These are phyloP conservation scores for Ditylenchus dipsaci DNA, from an alignment of 1,140 invertebrate genomes.

Conservation along the genomic window DNA sequence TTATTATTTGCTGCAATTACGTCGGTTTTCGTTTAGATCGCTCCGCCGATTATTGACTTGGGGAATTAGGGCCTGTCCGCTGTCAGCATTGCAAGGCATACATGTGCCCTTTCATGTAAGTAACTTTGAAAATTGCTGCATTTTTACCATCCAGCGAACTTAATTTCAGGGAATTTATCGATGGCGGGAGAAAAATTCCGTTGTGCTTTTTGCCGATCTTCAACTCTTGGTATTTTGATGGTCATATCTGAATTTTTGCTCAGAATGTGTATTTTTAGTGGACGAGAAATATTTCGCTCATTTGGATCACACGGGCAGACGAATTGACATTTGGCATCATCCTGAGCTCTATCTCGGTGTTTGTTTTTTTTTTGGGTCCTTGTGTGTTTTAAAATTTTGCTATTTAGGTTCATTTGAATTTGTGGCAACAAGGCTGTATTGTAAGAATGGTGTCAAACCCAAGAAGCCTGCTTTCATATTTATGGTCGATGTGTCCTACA, in stretches of 20 bases:
- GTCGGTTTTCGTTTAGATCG: constrained; percentile 66
- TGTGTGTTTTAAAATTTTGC: not conserved
- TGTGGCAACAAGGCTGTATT: constrained; percentile 93
- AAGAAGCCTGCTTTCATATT: constrained; percentile 92
- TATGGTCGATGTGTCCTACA: constrained; percentile 94
- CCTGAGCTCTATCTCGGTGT: constrained; percentile 77
- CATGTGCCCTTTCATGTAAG: constrained; percentile 89
- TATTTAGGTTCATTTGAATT: constrained; percentile 83
- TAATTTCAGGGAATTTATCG: constrained; percentile 73
- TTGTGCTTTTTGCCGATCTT: constrained; percentile 89
- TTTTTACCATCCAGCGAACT: no score
- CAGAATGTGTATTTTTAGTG: constrained; percentile 23
- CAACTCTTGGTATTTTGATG: constrained; percentile 69
- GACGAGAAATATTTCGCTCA: constrained; percentile 88
- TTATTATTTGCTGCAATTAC: not conserved
- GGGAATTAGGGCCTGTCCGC: constrained; percentile 87
- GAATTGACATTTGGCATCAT: constrained; percentile 85
- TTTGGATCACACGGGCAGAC: constrained; percentile 85
- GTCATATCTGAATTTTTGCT: constrained; percentile 65
- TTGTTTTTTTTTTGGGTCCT: not conserved
- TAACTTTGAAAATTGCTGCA: no score
- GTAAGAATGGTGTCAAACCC: constrained; percentile 82
- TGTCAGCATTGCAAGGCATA: constrained; percentile 97
- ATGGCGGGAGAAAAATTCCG: constrained; percentile 91
- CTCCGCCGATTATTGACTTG: constrained; percentile 80